These are phyloP conservation scores for Anarhynchus alexandrinus DNA, from an alignment of 2,113 vertebrate species.

Conservation along the genomic window DNA sequence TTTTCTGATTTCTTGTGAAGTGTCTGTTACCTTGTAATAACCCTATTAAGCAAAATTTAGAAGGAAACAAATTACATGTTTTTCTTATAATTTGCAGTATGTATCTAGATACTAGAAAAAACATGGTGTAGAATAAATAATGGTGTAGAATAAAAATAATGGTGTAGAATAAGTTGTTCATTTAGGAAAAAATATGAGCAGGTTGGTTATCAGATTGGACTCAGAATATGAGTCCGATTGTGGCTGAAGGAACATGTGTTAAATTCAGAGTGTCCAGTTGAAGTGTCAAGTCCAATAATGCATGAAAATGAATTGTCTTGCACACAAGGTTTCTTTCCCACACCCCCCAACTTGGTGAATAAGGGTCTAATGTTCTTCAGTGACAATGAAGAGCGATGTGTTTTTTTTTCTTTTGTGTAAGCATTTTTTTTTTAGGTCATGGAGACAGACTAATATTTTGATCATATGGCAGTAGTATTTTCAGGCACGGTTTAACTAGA, in stretches of 20 bases:
- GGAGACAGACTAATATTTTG: neutral
- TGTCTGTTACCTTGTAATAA: neutral
- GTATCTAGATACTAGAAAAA: neutral
- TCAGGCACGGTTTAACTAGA: neutral
- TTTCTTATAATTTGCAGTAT: neutral
- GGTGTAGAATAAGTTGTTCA: neutral
- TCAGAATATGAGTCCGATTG: neutral
- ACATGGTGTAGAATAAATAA: neutral
- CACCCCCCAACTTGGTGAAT: neutral
- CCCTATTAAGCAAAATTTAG: neutral
- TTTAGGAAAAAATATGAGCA: neutral
- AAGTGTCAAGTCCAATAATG: neutral
- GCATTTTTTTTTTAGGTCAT: neutral
- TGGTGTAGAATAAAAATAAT: neutral
- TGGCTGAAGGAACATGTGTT: neutral
- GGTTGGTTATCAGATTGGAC: neutral
- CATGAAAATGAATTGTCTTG: neutral
- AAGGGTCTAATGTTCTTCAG: neutral
- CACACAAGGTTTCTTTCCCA: fast-evolving
- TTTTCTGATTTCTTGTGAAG: neutral
- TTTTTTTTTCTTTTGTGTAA: neutral
- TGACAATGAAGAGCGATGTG: neutral
- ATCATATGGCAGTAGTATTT: neutral
- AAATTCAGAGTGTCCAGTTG: neutral
- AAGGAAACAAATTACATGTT: neutral